Base-by-base conservation (phyloP, 2,113 vertebrate species). In the Argyrosomus japonicus region DNA sequence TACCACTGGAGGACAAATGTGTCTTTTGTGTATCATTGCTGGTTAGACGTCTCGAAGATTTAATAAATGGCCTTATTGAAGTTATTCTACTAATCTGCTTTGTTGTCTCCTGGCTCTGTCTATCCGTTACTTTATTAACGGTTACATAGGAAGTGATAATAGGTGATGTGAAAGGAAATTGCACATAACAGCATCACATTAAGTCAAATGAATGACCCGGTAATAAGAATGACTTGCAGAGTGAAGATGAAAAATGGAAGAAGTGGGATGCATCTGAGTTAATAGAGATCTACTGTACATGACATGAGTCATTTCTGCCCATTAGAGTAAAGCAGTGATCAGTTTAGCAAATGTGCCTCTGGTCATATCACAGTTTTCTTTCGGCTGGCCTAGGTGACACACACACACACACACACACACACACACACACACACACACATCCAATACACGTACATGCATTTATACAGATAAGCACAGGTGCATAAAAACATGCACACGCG, bases 301-400 rank as follows among this genome's bases (percentile, higher is more conserved):
- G 79, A 84, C 75, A 71, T 27, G 1, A 78, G 58, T 81, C 75
- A 51, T 83, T 82, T 75, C 57, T 87, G 86, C 83, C 83, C 11
- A 63, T 86, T 83, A 87, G 68, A 67, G 62, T n/a, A 75, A 78
- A 78, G 36, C 71, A 68, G 69, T 19, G 62, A 77, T 84, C 78
- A 75, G 56, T 87, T 81, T 69, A 27, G 81, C 48, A 14, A 82
- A 84, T 68, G 61, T 70, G 63, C 51, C 36, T 85, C 29, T 75
- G 40, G 32, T 79, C n/a, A 62, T 75, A 53, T 78, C 77, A 56
- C 23, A 21, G 23, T 56, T 69, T 68, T 76, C 60, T 57, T 62
- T 25, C 48, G 68, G 68, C 54, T 54, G 5, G 43, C 36, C 9
- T 6, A 77, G 45, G 77, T 90, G 50, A 62, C 25, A 17, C 12